These are phyloP conservation scores for Bufo bufo DNA, from an alignment of 2,113 vertebrate genomes.

Conservation along the genomic window DNA sequence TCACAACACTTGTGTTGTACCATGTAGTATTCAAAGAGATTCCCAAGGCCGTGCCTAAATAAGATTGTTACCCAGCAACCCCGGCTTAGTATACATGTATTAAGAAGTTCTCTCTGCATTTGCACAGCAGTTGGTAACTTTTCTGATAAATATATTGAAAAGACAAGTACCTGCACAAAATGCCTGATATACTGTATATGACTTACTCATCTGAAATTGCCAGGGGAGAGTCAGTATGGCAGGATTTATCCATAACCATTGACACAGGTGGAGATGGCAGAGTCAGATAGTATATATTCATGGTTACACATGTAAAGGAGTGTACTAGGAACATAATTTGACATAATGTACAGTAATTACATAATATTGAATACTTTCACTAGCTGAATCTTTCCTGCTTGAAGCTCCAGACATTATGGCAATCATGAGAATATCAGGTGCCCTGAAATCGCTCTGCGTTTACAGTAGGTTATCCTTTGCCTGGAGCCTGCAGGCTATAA, in stretches of 20 bases:
- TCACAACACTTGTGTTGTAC: not conserved
- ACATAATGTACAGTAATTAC: too few relatives aligned
- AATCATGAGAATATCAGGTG: not conserved
- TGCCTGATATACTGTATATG: not conserved
- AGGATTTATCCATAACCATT: not conserved
- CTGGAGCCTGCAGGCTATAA: not conserved
- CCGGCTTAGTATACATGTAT: too few relatives aligned
- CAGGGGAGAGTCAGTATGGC: not conserved
- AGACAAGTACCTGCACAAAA: not conserved
- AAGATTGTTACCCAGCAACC: constrained; percentile 20
- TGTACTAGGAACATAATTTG: too few relatives aligned
- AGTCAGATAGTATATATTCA: not conserved
- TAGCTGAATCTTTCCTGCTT: too few relatives aligned
- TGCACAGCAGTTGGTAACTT: not conserved
- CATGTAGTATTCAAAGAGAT: not conserved
- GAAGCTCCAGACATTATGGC: not conserved
- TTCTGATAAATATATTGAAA: not conserved
- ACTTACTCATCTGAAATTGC: not conserved
- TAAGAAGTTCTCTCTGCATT: not conserved
- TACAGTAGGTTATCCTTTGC: not conserved
- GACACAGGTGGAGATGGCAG: not conserved
- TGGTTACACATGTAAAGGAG: too few relatives aligned
- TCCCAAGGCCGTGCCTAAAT: constrained; percentile 8
- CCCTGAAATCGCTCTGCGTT: not conserved
- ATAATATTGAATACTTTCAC: too few relatives aligned